Conservation (phyloP, 37 sponge, comb jelly and placozoan genomes). For the Chondrilla cf. caribensis region DNA sequence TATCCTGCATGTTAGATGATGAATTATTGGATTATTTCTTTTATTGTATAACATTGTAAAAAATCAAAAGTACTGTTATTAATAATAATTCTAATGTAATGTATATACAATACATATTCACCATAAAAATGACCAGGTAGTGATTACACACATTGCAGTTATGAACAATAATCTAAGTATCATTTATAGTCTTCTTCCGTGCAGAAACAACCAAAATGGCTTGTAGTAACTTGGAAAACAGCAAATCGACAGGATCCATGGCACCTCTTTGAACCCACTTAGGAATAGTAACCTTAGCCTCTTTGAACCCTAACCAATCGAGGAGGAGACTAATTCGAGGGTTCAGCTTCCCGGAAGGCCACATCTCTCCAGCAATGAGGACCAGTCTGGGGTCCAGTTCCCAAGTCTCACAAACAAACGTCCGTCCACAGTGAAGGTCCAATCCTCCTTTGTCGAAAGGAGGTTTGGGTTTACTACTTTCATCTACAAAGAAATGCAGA, state of each 20-base stretch:
- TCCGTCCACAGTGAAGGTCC: conserved; percentile 21
- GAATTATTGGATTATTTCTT: too few relatives aligned
- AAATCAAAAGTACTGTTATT: too few relatives aligned
- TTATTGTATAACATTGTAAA: too few relatives aligned
- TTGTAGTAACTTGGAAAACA: conserved; percentile 42
- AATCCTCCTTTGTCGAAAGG: conserved; percentile 11
- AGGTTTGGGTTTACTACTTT: background rate
- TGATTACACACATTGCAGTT: too few relatives aligned
- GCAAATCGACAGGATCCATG: conserved; percentile 92
- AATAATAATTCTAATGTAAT: too few relatives aligned
- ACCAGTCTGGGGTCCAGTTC: conserved; percentile 84
- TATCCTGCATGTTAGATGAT: too few relatives aligned
- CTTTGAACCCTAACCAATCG: conserved; percentile 89
- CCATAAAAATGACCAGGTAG: too few relatives aligned
- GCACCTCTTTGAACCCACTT: conserved; percentile 91
- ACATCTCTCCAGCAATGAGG: conserved; percentile 54
- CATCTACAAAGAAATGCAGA: too few relatives aligned
- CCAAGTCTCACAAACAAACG: conserved; percentile 84
- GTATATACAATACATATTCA: too few relatives aligned
- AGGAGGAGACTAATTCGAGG: conserved; percentile 90
- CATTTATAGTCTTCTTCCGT: conserved; percentile 26
- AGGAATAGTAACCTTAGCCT: conserved; percentile 91
- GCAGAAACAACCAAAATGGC: conserved; percentile 36
- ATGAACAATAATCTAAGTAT: too few relatives aligned
- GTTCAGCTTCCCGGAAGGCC: conserved; percentile 82